Base-by-base conservation (phyloP, 2,888 invertebrate genomes). In the Leptinotarsa rubiginosa region DNA sequence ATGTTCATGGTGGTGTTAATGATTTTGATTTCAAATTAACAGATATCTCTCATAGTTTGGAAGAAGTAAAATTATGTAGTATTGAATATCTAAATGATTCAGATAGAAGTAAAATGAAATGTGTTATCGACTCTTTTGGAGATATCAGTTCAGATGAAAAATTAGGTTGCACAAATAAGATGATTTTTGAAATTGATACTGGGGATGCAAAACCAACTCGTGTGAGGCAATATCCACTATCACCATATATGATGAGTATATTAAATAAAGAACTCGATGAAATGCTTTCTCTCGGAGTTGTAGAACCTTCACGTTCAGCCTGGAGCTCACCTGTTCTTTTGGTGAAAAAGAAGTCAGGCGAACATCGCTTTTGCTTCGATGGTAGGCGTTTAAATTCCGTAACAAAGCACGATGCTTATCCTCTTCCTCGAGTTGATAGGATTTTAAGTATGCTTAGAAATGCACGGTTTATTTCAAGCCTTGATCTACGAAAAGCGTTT, bases 141-240 rank as follows among this genome's bases (percentile, higher is more conserved):
- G 64, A 31, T 16, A 31, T 64, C 16, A 13, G 64, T 31, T 31
- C 25, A n/a, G 47, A 64, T n/a, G 18, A 70, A 31, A 47, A 22
- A 4, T 25, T 70, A 50, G 70, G 65, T 3, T 31, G 25, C 25
- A 70, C 70, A 3, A 52, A 70, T 50, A 70, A 70, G 65, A 18
- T 65, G 49, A n/a, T 50, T 31, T 50, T 70, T 15, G 69, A 59
- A 47, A 69, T 69, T 47, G 69, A 69, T 15, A 69, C 69, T 3
- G 59, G 62, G 13, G n/a, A 70, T 50, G 50, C 70, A 16, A 70
- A 70, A 70, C 70, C 65, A 25, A 64, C 65, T 49, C 49, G 64
- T 25, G 65, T 65, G 5, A 65, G 65, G 12, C 70, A 71, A 65
- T 71, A 71, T 25, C 70, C 65, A 3, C 41, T 71, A 7, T 65